phyloP scores from a whole-genome alignment of 2,113 vertebrate species.

The Tauraco erythrolophus region DNA sequence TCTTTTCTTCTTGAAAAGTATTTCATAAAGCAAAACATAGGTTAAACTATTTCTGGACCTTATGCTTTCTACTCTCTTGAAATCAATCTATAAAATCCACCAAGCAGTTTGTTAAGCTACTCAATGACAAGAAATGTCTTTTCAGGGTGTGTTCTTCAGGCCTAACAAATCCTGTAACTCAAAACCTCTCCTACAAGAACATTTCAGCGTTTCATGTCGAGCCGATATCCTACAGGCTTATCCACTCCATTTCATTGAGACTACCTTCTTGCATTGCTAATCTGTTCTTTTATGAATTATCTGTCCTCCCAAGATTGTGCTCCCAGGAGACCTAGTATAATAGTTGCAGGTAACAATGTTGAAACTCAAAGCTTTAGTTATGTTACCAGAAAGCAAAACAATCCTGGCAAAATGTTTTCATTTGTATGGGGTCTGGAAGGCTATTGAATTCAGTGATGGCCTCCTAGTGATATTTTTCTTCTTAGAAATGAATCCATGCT shows the following conservation, averaged over 20 bases:
- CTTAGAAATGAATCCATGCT: constrained; percentile 11
- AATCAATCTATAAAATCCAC: neutral
- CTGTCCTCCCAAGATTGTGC: neutral
- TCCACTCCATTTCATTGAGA: neutral
- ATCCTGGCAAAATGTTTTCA: constrained; percentile 19
- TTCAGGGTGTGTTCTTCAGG: neutral
- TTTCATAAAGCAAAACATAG: neutral
- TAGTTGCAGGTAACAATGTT: neutral
- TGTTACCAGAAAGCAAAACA: neutral
- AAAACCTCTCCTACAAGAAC: neutral
- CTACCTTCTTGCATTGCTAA: neutral
- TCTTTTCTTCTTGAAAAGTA: neutral
- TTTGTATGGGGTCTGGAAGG: neutral
- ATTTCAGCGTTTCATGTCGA: neutral
- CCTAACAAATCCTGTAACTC: neutral
- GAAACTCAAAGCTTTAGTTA: neutral
- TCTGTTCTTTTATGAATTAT: neutral
- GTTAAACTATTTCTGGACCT: neutral
- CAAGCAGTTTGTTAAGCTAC: neutral
- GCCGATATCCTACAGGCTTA: neutral
- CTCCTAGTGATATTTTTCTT: neutral
- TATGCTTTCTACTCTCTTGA: neutral
- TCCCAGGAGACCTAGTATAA: neutral
- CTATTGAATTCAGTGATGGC: neutral
- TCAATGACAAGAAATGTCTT: neutral